Evolutionary conservation across 2,888 invertebrate species (phyloP), one percentile per base, ranked within the genome.

Genomic region (Ptychoptera contaminata): DNA sequence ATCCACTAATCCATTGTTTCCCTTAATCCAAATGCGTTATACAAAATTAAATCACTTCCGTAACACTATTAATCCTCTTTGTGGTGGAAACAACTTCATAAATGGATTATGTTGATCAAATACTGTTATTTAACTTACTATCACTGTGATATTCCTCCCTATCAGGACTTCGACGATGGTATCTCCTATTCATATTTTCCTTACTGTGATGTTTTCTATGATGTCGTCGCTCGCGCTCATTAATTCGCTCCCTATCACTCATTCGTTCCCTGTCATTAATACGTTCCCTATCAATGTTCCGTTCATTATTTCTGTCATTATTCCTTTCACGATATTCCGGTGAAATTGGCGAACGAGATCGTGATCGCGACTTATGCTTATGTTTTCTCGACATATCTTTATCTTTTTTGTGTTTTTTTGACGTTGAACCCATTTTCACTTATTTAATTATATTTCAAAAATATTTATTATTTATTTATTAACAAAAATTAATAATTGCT

Each of bases 361-460:
- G 48, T 9, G 50, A 53, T 6, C 49, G 50, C 1, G 57, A 56
- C 11, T 55, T 56, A 46, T 58, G 58, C 41, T 59, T 60, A 44
- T 58, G 57, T 41, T 63, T 64, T 30, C 59, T 62, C 8, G 50
- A 49, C 16, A 12, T 14, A 40, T 51, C 52, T 15, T 49, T 49
- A 44, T 66, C 65, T 45, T 60, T 62, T 45, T 65, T 64, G 46
- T 64, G 62, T 45, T 65, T 66, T 51, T 65, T 65, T 2, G 57
- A 57, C n/a, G 56, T 56, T 2, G 65, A 58, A 31, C 65, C 65
- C 66, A 66, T 66, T 52, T 49, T 55, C 6, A 34, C 46, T 48
- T 41, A 16, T 40, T 9, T 12, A 37, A 12, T 37, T 15, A 6
- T 34, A 4, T 34, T 34, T 34, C 4, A 34, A 34, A 32, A 32